A percentile compares a stretch with the other conserved stretches of the same genome.
These are phyloP conservation scores for Cephalophus harveyi DNA, from an alignment of 2,113 vertebrate species.

Conservation along the genomic window DNA sequence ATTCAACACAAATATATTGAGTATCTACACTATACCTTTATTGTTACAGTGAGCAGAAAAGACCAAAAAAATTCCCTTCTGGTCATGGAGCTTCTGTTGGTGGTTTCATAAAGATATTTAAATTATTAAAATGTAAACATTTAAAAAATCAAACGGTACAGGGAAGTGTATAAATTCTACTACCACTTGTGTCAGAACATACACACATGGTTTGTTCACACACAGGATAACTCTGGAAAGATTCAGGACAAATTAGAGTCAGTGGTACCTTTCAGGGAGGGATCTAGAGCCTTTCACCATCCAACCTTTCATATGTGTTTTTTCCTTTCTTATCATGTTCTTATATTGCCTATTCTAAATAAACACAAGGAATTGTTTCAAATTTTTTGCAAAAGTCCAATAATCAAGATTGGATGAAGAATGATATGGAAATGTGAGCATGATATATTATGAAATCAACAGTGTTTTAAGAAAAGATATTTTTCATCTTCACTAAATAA, in stretches of 20 bases:
- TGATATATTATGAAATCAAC: not conserved
- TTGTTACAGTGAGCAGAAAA: not conserved
- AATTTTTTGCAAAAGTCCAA: not conserved
- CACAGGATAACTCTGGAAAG: not conserved
- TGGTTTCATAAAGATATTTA: not conserved
- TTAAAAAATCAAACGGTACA: not conserved
- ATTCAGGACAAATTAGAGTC: not conserved
- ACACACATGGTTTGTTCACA: not conserved
- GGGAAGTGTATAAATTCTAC: not conserved
- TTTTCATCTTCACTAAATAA: not conserved
- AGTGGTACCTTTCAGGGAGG: not conserved
- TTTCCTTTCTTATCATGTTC: not conserved
- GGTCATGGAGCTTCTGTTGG: not conserved
- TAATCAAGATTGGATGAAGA: not conserved
- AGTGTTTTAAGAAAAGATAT: not conserved
- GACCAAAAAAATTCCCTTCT: not conserved
- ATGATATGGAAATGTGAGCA: not conserved
- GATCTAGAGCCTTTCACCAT: not conserved
- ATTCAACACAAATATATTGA: not conserved
- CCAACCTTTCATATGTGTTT: not conserved
- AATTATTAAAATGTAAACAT: not conserved
- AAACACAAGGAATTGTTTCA: not conserved
- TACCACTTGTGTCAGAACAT: not conserved
- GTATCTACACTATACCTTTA: not conserved
- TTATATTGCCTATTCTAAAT: not conserved